phyloP scores from a whole-genome alignment of 2,888 invertebrate species.

The Euplexia lucipara region DNA sequence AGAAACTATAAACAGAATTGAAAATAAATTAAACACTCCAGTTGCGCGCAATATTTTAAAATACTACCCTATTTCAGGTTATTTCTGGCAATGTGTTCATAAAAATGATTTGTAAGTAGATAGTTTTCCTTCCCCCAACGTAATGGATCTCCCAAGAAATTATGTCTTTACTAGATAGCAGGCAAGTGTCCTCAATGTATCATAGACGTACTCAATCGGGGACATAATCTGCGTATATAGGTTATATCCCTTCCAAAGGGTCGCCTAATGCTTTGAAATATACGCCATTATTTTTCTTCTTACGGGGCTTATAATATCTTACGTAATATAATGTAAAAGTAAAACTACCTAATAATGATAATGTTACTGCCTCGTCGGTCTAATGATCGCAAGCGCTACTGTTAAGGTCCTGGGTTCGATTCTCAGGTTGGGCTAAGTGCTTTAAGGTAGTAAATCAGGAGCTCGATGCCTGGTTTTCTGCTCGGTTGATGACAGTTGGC shows the following conservation, averaged over 20 bases:
- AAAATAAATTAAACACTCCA: too few species aligned
- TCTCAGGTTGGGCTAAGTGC: too few species aligned
- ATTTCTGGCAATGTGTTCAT: not conserved
- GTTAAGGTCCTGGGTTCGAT: too few species aligned
- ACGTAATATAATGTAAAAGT: not conserved
- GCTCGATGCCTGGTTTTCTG: too few species aligned
- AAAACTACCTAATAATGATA: not conserved
- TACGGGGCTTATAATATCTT: constrained; percentile 3
- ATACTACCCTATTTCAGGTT: too few species aligned
- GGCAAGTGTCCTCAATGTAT: constrained; percentile 30
- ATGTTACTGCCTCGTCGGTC: too few species aligned
- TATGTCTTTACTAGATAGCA: constrained; percentile 16
- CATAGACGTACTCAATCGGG: constrained; percentile 17
- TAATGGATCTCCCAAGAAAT: constrained; percentile 8
- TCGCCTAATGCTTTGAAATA: constrained; percentile 45
- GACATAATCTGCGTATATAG: constrained; percentile 32
- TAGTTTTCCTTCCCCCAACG: constrained; percentile 1
- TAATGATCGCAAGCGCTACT: too few species aligned
- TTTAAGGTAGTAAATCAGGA: too few species aligned
- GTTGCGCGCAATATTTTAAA: too few species aligned
- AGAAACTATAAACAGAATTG: too few species aligned
- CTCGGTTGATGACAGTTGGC: too few species aligned
- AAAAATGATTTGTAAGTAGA: not conserved
- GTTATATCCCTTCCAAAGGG: constrained; percentile 24
- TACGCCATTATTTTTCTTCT: constrained; percentile 37